These are phyloP conservation scores for Gastrophysa polygoni DNA, from an alignment of 2,888 invertebrate species.

Conservation along the genomic window DNA sequence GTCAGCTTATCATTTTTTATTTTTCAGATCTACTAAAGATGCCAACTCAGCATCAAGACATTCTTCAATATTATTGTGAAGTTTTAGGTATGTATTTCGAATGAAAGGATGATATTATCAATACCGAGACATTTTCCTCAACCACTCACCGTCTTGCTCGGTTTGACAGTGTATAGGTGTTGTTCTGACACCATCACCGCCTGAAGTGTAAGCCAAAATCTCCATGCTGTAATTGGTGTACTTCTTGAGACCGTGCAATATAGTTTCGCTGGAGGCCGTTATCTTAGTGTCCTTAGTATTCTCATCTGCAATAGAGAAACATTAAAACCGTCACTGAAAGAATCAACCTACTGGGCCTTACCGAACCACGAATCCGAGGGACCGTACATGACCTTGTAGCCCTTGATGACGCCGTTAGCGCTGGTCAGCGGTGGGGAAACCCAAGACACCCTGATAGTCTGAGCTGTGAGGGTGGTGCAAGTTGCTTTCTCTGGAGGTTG, in stretches of 20 bases:
- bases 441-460: conserved; percentile 94
- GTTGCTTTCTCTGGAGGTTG: conserved; percentile 91
- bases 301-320: conserved; percentile 67
- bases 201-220: conserved; percentile 92
- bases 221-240: conserved; percentile 98
- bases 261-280: conserved; percentile 90
- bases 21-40: no score
- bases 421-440: conserved; percentile 89
- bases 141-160: conserved; percentile 84
- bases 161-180: conserved; percentile 91
- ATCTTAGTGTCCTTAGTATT: conserved; percentile 90
- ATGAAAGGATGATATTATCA: no score
- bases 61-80: no score
- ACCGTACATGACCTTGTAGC: conserved; percentile 93
- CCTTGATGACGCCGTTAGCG: conserved; percentile 94
- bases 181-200: conserved; percentile 92
- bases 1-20: no score
- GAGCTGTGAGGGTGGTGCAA: conserved; percentile 91
- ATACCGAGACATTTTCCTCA: not conserved
- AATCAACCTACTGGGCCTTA: conserved; percentile 53
- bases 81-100: no score
- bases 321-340: not conserved
- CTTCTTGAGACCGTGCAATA: conserved; percentile 90
- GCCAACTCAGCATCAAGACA: no score
- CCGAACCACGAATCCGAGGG: conserved; percentile 92